phyloP scores from a whole-genome alignment of 2,797 vertebrate species.

The Caiman crocodilus region DNA sequence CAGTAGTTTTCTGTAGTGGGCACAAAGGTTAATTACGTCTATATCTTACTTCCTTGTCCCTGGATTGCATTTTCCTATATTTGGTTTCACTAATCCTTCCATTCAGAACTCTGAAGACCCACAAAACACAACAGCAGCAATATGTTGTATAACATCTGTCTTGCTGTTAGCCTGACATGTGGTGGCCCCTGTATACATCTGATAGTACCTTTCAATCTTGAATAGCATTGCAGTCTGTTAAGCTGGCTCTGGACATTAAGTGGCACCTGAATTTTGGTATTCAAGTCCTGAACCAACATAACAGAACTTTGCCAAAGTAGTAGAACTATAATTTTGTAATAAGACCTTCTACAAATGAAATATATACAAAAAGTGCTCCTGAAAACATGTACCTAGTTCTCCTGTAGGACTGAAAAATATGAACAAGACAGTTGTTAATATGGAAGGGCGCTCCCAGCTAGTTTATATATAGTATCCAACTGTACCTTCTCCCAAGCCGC shows the following conservation, averaged over 20 bases:
- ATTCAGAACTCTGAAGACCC: background rate
- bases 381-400: background rate
- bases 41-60: background rate
- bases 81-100: background rate
- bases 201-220: background rate
- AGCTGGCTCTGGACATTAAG: background rate
- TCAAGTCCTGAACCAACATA: background rate
- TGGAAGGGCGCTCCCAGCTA: background rate
- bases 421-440: background rate
- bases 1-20: background rate
- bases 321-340: background rate
- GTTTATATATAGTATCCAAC: background rate
- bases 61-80: background rate
- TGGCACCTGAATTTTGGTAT: background rate
- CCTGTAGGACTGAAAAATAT: background rate
- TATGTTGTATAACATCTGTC: background rate
- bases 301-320: background rate
- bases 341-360: background rate
- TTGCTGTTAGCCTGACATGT: background rate
- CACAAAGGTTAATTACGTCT: background rate
- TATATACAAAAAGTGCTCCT: background rate
- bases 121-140: background rate
- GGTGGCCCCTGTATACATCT: background rate
- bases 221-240: background rate
- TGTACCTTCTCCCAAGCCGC: conserved; percentile 96